Conservation (phyloP, 2,797 vertebrate species). For the Psittacula derbiana region DNA sequence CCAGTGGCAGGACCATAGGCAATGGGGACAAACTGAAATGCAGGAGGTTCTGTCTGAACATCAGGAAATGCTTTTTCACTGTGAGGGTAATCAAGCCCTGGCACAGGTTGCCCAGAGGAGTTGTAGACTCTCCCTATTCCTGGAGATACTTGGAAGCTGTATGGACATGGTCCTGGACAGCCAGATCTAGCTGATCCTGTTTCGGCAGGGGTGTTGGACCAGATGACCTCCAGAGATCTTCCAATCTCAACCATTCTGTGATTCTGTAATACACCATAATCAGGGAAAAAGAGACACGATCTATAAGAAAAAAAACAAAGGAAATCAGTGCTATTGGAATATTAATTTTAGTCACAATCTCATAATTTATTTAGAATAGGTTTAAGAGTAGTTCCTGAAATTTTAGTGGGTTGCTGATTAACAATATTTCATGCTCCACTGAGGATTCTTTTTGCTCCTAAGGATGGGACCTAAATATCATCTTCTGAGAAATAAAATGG, state of each 20-base stretch:
- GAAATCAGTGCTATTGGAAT: not conserved
- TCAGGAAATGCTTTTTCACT: not conserved
- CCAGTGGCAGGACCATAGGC: not conserved
- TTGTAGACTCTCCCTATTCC: not conserved
- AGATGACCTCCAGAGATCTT: not conserved
- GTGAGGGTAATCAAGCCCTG: fast-evolving
- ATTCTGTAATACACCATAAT: not conserved
- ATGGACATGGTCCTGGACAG: not conserved
- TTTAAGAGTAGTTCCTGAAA: not conserved
- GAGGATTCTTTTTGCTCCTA: not conserved
- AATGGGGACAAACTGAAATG: not conserved
- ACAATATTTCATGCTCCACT: not conserved
- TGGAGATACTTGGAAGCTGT: not conserved
- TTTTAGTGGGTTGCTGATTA: not conserved
- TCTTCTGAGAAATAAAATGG: not conserved
- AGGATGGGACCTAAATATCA: not conserved
- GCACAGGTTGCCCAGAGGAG: not conserved
- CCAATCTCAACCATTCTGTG: not conserved
- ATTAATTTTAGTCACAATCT: not conserved
- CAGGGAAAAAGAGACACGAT: not conserved
- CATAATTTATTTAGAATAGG: not conserved
- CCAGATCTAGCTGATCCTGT: not conserved
- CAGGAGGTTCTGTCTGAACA: not conserved
- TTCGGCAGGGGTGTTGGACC: not conserved
- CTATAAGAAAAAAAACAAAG: not conserved